A percentile compares a stretch with the other conserved stretches of the same genome.
These are phyloP conservation scores for Seriola aureovittata DNA, from an alignment of 2,113 vertebrate species.

Conservation along the genomic window DNA sequence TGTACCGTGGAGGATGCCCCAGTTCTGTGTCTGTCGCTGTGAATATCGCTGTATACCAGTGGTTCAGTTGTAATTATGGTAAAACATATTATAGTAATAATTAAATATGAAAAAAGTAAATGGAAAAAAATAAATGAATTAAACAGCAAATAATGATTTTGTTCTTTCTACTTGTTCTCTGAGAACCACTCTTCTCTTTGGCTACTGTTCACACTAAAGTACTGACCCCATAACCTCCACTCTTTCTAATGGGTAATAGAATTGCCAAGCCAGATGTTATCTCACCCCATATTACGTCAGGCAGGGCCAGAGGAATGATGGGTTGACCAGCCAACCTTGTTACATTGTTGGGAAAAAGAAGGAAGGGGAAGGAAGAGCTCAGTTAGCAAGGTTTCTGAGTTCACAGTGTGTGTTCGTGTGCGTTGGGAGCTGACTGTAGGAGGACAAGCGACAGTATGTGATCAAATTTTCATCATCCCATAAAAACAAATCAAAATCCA, in stretches of 20 bases:
- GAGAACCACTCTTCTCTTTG: constrained; percentile 30
- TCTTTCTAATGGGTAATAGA: constrained; percentile 48
- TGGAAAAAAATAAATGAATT: not conserved
- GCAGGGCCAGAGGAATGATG: constrained; percentile 46
- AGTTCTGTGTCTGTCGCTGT: constrained; percentile 29
- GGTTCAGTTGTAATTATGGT: not conserved
- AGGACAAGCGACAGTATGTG: not conserved
- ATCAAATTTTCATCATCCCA: not conserved
- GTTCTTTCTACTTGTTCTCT: not conserved
- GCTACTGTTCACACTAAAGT: constrained; percentile 16
- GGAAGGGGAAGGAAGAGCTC: constrained; percentile 36
- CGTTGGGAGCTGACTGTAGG: not conserved
- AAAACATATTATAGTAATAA: not conserved
- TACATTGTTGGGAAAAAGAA: constrained; percentile 33
- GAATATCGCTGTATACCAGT: not conserved
- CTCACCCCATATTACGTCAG: constrained; percentile 55
- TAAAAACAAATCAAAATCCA: not conserved
- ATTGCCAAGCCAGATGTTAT: constrained; percentile 69
- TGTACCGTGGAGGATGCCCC: constrained; percentile 52
- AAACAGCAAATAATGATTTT: not conserved
- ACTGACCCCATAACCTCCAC: constrained; percentile 43
- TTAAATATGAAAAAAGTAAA: not conserved
- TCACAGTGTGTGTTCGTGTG: constrained; percentile 6
- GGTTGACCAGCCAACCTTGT: constrained; percentile 38
- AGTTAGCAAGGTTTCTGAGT: constrained; percentile 32